Conservation (phyloP, 2,113 vertebrate species). For the Scomber scombrus region DNA sequence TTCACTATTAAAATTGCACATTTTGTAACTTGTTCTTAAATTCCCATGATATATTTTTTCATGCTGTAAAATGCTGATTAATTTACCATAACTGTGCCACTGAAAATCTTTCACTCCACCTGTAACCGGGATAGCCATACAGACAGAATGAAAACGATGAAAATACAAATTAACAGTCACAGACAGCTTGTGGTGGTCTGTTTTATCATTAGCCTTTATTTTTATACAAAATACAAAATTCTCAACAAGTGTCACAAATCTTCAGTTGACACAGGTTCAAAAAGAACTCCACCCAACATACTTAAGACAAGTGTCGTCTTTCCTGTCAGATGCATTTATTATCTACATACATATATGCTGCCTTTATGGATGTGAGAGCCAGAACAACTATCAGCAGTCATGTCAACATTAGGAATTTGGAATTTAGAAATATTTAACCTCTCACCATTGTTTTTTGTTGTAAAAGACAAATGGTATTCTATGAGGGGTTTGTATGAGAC, state of each 20-base stretch:
- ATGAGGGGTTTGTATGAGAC: constrained; percentile 1
- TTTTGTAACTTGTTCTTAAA: constrained; percentile 34
- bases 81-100: neutral
- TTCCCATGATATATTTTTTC: neutral
- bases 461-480: neutral
- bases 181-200: neutral
- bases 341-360: constrained; percentile 46
- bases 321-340: constrained; percentile 34
- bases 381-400: constrained; percentile 1
- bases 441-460: neutral
- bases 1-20: constrained; percentile 31
- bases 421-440: constrained; percentile 22
- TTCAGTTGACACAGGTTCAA: constrained; percentile 50
- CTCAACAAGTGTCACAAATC: constrained; percentile 62
- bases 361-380: constrained; percentile 22
- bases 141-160: neutral
- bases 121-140: neutral
- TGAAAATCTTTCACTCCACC: neutral
- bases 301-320: constrained; percentile 38
- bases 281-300: constrained; percentile 46
- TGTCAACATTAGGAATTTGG: neutral
- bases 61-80: neutral
- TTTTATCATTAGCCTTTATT: constrained; percentile 68
- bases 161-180: too few species aligned
- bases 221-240: constrained; percentile 88